Conservation (phyloP, 1,140 invertebrate species). For the Zaprionus capensis region DNA sequence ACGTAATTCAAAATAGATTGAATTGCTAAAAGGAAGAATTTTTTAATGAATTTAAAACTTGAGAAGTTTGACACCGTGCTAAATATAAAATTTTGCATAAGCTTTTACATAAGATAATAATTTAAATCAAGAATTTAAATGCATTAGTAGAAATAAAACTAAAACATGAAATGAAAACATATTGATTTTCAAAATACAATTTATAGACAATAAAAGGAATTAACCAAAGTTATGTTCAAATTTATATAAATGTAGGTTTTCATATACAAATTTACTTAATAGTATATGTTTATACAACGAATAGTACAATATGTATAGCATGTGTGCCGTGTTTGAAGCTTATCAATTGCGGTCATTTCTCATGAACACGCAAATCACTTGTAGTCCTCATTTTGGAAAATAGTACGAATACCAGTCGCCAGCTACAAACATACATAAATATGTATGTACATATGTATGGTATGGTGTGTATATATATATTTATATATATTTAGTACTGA, state of each 20-base stretch:
- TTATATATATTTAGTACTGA: background rate
- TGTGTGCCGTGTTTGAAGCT: background rate
- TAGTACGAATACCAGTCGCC: background rate
- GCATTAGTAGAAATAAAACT: no score
- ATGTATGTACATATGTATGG: no score
- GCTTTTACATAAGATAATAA: no score
- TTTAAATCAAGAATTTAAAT: no score
- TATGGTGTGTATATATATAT: background rate
- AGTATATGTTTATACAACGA: no score
- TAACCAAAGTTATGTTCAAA: no score
- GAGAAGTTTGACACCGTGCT: no score
- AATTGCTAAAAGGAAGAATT: background rate
- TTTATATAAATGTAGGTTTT: background rate
- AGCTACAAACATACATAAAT: no score
- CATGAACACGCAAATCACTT: background rate
- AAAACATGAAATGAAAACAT: no score
- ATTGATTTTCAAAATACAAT: no score
- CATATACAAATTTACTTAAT: background rate
- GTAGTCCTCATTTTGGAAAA: conserved; percentile 1
- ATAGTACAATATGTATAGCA: background rate
- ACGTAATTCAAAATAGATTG: background rate
- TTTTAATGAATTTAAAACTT: background rate
- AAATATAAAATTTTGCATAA: no score
- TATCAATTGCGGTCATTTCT: conserved; percentile 30
- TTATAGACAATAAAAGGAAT: no score